phyloP scores from a whole-genome alignment of 2,797 vertebrate species.

The Myotis planiceps region DNA sequence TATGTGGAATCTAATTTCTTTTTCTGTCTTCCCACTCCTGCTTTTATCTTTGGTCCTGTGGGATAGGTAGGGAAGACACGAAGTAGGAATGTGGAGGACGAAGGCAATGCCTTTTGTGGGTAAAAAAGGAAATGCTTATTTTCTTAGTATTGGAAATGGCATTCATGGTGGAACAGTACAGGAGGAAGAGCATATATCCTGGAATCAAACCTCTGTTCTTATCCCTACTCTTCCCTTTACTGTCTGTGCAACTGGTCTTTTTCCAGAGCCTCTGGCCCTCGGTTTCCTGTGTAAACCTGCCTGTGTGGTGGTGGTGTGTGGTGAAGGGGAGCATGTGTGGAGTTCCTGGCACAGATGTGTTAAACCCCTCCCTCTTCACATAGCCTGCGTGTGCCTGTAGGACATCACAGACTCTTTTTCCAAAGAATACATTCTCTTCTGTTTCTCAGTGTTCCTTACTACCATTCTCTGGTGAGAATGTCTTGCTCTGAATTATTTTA shows the following conservation, averaged over 20 bases:
- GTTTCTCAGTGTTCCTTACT: background rate
- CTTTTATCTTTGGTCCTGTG: background rate
- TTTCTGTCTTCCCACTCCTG: background rate
- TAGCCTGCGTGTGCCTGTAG: rapidly evolving
- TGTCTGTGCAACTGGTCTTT: background rate
- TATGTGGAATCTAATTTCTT: background rate
- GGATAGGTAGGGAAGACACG: background rate
- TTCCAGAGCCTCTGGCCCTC: background rate
- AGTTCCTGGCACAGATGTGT: rapidly evolving
- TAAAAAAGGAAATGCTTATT: background rate
- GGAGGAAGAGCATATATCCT: background rate
- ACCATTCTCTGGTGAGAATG: background rate
- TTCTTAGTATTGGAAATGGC: background rate
- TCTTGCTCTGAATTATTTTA: slow-evolving; percentile 17
- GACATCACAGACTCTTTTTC: background rate
- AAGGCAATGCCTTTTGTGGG: background rate
- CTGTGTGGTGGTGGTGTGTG: rapidly evolving
- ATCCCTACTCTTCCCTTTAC: background rate
- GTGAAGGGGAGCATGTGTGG: background rate
- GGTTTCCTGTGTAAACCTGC: rapidly evolving
- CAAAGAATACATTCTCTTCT: background rate
- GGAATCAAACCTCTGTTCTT: background rate
- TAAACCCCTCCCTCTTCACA: background rate
- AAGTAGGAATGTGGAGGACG: background rate
- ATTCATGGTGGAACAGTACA: background rate